Evolutionary conservation across 2,797 vertebrate species (phyloP).

Genomic region (Crossoptilon crossoptilon): DNA sequence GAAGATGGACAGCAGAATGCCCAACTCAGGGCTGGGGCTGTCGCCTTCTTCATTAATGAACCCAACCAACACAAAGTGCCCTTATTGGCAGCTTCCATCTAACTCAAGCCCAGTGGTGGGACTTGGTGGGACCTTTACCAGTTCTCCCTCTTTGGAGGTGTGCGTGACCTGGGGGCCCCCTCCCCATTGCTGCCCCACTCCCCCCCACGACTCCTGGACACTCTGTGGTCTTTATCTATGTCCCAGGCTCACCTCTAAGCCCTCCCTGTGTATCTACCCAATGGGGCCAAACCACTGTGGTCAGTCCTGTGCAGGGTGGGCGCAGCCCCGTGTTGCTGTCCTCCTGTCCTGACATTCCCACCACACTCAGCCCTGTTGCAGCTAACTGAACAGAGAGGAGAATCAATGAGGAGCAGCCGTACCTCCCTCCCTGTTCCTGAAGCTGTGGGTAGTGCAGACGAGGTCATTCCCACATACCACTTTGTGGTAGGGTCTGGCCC

Average conservation of each 20-base stretch:
- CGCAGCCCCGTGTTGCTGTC: not conserved
- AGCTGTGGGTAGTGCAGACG: conserved; percentile 74
- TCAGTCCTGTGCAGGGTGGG: not conserved
- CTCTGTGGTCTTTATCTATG: not conserved
- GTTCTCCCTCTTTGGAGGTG: not conserved
- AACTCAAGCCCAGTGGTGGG: not conserved
- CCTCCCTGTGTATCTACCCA: not conserved
- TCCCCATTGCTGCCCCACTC: not conserved
- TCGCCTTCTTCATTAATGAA: not conserved
- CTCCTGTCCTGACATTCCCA: not conserved
- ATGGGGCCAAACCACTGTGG: not conserved
- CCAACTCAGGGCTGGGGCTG: not conserved
- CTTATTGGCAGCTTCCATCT: not conserved
- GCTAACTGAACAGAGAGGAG: conserved; percentile 48
- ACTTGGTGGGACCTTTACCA: not conserved
- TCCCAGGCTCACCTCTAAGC: not conserved
- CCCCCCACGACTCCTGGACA: not conserved
- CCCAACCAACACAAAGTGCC: accelerated
- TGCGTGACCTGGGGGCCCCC: not conserved
- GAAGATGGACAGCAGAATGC: not conserved
- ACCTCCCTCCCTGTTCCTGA: conserved; percentile 12
- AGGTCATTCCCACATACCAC: conserved; percentile 80
- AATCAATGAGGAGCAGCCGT: conserved; percentile 35
- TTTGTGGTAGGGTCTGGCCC: conserved; percentile 59
- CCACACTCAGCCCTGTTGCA: accelerated